phyloP scores from a whole-genome alignment of 2,888 invertebrate genomes.

The Drosophila picticornis region DNA sequence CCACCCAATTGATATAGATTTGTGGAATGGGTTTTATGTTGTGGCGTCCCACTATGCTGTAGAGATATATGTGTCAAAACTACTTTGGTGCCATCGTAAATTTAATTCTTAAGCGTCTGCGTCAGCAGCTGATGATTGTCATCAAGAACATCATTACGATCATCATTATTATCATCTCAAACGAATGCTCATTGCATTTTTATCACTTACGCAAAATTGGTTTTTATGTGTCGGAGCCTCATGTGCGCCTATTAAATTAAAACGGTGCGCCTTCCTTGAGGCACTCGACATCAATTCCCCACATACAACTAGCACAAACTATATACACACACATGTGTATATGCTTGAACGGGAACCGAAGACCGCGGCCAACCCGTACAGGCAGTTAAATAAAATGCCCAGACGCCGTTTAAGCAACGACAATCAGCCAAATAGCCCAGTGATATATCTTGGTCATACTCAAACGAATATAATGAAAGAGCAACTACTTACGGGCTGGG shows the following conservation, averaged over 20 bases:
- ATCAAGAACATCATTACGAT: constrained; percentile 35
- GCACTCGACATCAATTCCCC: constrained; percentile 59
- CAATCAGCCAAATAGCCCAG: constrained; percentile 74
- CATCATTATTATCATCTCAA: constrained; percentile 25
- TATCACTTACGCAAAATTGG: constrained; percentile 81
- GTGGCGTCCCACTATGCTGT: constrained; percentile 21
- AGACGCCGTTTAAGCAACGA: constrained; percentile 72
- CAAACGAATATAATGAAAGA: constrained; percentile 41
- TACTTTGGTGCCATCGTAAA: constrained; percentile 72
- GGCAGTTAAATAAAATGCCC: constrained; percentile 72
- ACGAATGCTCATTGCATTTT: constrained; percentile 76
- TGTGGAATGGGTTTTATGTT: constrained; percentile 34
- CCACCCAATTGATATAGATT: constrained; percentile 23
- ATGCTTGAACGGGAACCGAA: neutral
- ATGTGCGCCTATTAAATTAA: constrained; percentile 77
- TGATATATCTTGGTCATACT: constrained; percentile 57
- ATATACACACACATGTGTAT: neutral
- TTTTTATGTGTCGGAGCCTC: constrained; percentile 72
- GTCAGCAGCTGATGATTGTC: constrained; percentile 57
- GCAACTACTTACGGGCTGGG: constrained; percentile 40
- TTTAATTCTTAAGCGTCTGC: constrained; percentile 72
- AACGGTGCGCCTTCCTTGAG: constrained; percentile 57
- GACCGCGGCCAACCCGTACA: constrained; percentile 4
- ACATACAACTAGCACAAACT: constrained; percentile 36
- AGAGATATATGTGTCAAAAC: constrained; percentile 72